Conservation (phyloP, 2,797 vertebrate genomes). For the Smutsia gigantea region DNA sequence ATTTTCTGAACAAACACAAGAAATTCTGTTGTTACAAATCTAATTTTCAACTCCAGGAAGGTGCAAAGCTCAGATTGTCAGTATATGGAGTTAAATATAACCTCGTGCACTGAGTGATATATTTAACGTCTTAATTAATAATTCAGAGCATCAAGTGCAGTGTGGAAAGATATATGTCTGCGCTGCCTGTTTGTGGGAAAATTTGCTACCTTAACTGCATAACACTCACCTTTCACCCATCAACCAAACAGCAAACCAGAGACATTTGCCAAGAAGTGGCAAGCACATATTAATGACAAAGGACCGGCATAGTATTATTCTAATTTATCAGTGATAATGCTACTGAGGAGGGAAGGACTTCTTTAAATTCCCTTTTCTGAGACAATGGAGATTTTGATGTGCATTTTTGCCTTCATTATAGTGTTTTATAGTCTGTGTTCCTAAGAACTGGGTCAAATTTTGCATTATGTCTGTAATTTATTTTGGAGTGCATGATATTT, state of each 20-base stretch:
- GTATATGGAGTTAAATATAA: constrained; percentile 67
- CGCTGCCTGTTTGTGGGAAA: neutral
- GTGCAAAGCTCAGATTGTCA: constrained; percentile 42
- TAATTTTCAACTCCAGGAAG: constrained; percentile 49
- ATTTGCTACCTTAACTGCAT: constrained; percentile 15
- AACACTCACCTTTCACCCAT: neutral
- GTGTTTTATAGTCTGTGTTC: constrained; percentile 66
- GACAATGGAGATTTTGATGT: constrained; percentile 57
- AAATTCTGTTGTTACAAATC: constrained; percentile 44
- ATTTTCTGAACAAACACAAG: constrained; percentile 42
- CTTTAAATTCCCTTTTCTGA: constrained; percentile 46
- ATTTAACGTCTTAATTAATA: constrained; percentile 70
- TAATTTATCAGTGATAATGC: neutral
- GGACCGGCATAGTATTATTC: neutral
- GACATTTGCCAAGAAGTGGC: constrained; percentile 10
- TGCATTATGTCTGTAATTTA: constrained; percentile 67
- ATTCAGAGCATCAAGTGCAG: constrained; percentile 49
- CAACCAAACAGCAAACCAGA: constrained; percentile 10
- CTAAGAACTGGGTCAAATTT: constrained; percentile 70
- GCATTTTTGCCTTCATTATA: constrained; percentile 55
- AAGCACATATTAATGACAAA: constrained; percentile 24
- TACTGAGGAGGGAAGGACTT: neutral
- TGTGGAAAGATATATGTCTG: constrained; percentile 37
- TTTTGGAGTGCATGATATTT: constrained; percentile 54
- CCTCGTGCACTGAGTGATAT: constrained; percentile 50